These are phyloP conservation scores for Anastatus disparis DNA, from an alignment of 1,140 invertebrate genomes.

Conservation along the genomic window DNA sequence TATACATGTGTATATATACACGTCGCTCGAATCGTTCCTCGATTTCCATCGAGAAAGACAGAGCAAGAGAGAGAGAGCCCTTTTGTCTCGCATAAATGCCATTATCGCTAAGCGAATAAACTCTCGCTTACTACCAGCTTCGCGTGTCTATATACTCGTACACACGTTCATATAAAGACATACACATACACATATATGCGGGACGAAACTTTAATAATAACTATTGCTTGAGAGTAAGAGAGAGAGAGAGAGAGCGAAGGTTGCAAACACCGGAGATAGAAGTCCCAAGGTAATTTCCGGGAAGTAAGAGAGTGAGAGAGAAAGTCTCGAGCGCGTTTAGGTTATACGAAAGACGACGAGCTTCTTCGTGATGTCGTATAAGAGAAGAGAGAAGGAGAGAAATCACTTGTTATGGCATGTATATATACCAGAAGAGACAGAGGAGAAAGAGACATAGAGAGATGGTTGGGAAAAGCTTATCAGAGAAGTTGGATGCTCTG, in stretches of 20 bases:
- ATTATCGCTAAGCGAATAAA: conserved; percentile 28
- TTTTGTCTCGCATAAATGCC: conserved; percentile 31
- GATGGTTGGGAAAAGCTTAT: too few species aligned
- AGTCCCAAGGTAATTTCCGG: conserved; percentile 41
- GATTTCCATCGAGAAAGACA: too few species aligned
- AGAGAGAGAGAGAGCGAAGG: conserved; percentile 11
- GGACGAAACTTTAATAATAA: conserved; percentile 39
- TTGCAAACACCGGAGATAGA: conserved; percentile 35
- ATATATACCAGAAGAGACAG: too few species aligned
- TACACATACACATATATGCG: conserved; percentile 5
- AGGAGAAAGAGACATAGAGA: background rate
- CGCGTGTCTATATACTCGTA: too few species aligned
- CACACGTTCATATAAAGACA: too few species aligned
- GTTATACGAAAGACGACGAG: conserved; percentile 22
- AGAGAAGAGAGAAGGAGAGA: background rate
- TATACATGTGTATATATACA: too few species aligned
- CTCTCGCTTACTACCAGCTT: background rate
- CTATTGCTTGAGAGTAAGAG: background rate
- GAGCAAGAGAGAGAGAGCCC: too few species aligned
- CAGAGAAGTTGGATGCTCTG: too few species aligned
- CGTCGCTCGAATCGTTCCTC: background rate
- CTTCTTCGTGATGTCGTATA: conserved; percentile 10
- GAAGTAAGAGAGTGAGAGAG: background rate
- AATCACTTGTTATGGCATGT: too few species aligned
- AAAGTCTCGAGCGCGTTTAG: background rate